These are phyloP conservation scores for Araneus ventricosus DNA, from an alignment of 1,140 invertebrate species.

Conservation along the genomic window DNA sequence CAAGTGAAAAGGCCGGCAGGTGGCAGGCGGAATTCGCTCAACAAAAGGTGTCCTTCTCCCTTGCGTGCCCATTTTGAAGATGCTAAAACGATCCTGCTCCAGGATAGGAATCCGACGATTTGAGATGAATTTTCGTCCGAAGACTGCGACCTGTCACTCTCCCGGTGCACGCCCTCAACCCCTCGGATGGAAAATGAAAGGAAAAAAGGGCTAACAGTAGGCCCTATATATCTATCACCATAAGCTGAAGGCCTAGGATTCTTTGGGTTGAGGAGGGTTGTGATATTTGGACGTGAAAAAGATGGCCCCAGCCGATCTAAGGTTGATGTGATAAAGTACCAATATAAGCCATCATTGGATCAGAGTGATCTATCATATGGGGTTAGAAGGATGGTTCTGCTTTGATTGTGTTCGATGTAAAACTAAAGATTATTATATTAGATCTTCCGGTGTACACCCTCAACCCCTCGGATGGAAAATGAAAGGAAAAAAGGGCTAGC, in stretches of 20 bases:
- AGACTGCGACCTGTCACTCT: constrained; percentile 1
- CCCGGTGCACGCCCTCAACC: not conserved
- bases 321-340: not conserved
- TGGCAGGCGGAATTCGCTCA: not conserved
- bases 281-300: not conserved
- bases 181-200: not conserved
- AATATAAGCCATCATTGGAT: not conserved
- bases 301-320: not conserved
- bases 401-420: too few relatives aligned
- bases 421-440: too few relatives aligned
- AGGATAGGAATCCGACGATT: not conserved
- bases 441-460: too few relatives aligned
- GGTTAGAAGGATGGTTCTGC: not conserved
- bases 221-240: not conserved
- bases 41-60: constrained; percentile 11
- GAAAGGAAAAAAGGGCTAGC: too few relatives aligned
- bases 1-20: constrained; percentile 4
- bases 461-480: too few relatives aligned
- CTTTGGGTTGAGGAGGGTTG: not conserved
- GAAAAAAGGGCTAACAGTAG: not conserved
- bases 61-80: constrained; percentile 1
- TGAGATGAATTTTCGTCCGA: not conserved
- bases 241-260: constrained; percentile 1
- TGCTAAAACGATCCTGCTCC: constrained; percentile 1
- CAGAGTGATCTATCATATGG: not conserved